These are phyloP conservation scores for Chironomus riparius DNA, from an alignment of 2,888 invertebrate species.

Conservation along the genomic window DNA sequence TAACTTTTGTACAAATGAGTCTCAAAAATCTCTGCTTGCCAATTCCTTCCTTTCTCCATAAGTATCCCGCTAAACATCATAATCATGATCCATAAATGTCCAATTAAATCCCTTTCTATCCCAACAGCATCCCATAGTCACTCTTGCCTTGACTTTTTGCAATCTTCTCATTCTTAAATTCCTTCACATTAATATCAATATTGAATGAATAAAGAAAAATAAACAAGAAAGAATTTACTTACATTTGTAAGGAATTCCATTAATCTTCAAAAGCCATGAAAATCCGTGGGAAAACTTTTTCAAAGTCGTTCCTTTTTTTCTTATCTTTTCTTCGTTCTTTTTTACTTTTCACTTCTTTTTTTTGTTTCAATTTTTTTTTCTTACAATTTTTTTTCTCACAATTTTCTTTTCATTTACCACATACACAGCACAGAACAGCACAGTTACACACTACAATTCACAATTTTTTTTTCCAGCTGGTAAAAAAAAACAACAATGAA, in stretches of 20 bases:
- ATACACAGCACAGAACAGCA: background rate
- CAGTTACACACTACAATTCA: background rate
- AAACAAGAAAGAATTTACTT: constrained; percentile 1
- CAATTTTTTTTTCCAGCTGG: background rate
- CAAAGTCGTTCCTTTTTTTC: background rate
- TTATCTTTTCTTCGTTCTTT: background rate
- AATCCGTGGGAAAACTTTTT: constrained; percentile 10
- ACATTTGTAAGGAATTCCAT: constrained; percentile 23
- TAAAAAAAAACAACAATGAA: background rate
- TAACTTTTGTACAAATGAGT: no score
- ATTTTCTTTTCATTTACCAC: background rate
- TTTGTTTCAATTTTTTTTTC: background rate
- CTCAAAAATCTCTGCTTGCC: no score
- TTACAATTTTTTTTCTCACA: background rate
- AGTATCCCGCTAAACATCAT: no score
- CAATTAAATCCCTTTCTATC: no score
- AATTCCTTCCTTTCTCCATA: no score
- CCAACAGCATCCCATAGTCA: no score
- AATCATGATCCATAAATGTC: no score
- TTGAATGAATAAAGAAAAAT: background rate
- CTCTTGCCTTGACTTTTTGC: no score
- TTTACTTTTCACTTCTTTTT: constrained; percentile 1
- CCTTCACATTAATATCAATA: no score
- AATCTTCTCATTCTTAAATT: background rate
- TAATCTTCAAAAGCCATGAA: constrained; percentile 20